These are phyloP conservation scores for Drosophila repletoides DNA, from an alignment of 1,140 invertebrate species.

Conservation along the genomic window DNA sequence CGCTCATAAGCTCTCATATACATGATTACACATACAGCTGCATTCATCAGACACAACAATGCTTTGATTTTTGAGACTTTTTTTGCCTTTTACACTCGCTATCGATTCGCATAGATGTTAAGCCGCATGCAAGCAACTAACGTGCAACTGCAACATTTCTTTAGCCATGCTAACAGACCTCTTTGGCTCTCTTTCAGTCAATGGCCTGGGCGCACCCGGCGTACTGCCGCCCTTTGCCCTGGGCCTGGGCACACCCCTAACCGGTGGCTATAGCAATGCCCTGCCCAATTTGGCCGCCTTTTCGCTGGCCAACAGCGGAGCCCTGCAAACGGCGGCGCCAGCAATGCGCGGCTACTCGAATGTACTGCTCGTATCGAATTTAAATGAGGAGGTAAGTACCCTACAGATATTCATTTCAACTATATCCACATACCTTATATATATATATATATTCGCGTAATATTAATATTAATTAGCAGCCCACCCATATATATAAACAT, in stretches of 20 bases:
- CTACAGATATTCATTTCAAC: not conserved
- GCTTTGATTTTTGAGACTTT: constrained; percentile 45
- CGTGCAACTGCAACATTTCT: not conserved
- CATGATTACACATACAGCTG: constrained; percentile 1
- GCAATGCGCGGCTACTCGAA: constrained; percentile 89
- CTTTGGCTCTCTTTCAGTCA: constrained; percentile 59
- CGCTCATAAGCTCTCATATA: not conserved
- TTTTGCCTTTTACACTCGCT: constrained; percentile 64
- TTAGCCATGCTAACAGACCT: constrained; percentile 1
- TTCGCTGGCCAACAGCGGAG: constrained; percentile 85
- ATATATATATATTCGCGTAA: not conserved
- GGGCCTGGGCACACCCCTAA: constrained; percentile 86
- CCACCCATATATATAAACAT: not conserved
- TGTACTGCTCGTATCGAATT: constrained; percentile 93
- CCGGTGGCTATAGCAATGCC: constrained; percentile 88
- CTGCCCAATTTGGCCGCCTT: constrained; percentile 89
- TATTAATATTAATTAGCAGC: not conserved
- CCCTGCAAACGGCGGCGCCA: constrained; percentile 85
- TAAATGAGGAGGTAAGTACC: constrained; percentile 93
- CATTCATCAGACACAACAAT: not conserved
- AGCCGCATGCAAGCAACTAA: constrained; percentile 50
- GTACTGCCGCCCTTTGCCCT: constrained; percentile 92
- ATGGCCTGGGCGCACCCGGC: constrained; percentile 87
- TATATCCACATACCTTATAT: not conserved
- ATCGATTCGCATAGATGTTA: constrained; percentile 64